Conservation (phyloP, 2,888 invertebrate genomes). For the Dugesia japonica region DNA sequence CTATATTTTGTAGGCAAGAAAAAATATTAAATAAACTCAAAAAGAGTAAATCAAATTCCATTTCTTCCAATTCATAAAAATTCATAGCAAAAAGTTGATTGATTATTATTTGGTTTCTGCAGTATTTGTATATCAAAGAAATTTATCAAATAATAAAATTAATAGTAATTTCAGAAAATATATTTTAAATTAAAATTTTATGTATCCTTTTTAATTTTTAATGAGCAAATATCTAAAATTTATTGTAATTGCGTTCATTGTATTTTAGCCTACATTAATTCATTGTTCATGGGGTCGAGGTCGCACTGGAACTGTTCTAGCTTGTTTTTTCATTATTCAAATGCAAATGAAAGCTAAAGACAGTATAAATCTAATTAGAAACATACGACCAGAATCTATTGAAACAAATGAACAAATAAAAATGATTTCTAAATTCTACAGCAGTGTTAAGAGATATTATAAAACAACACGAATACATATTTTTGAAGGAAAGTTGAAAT, state of each 20-base stretch:
- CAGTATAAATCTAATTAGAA: constrained; percentile 39
- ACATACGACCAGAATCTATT: constrained; percentile 43
- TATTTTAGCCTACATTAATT: constrained; percentile 55
- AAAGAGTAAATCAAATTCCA: too few species aligned
- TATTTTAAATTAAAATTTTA: too few species aligned
- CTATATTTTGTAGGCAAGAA: not conserved
- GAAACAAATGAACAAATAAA: constrained; percentile 45
- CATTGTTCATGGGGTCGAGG: constrained; percentile 61
- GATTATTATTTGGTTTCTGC: too few species aligned
- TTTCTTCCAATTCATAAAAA: too few species aligned
- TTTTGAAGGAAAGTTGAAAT: not conserved
- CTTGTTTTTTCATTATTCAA: constrained; percentile 58
- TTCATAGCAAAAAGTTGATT: too few species aligned
- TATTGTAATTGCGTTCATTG: too few species aligned
- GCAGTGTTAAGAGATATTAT: not conserved
- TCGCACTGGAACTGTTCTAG: constrained; percentile 60
- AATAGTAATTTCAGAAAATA: too few species aligned
- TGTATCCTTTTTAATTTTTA: too few species aligned
- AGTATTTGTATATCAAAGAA: too few species aligned
- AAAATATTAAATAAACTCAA: too few species aligned
- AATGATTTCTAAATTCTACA: not conserved
- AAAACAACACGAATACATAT: not conserved
- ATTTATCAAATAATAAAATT: too few species aligned
- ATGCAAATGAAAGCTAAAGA: constrained; percentile 43
- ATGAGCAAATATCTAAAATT: too few species aligned